Evolutionary conservation across 1,140 invertebrate species (phyloP), one percentile per base, ranked within the genome.

Genomic region (Vanessa atalanta): DNA sequence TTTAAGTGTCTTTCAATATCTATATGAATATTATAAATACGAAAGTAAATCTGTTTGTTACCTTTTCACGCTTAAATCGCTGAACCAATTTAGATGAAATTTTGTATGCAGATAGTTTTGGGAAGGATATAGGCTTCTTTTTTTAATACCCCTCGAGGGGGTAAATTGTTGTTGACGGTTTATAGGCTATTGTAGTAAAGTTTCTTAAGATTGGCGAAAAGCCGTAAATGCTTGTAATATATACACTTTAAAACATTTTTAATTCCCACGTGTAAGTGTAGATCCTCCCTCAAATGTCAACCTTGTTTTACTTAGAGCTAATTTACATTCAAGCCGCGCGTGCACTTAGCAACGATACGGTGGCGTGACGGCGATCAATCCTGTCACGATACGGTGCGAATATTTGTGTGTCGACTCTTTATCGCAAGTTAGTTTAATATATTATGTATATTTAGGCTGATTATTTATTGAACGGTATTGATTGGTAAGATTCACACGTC

Each of bases 261-360:
- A 20, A 55, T 0, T 55, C 51, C 2, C 15, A 51, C 48, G n/a
- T 67, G 15, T 15, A 67, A 55, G 48, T 67, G 50, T 55, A 37
- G 1, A 13, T 51, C 14, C 4, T 57, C 16, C 53, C 50, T 67
- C 65, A 16, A 67, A 43, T 67, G 65, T 67, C 48, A 48, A 66
- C 50, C 50, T 51, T 26, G 48, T 57, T 20, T 57, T n/a, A 55
- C 65, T 11, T 20, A 48, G 11, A 15, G 13, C 51, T 69, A 50
- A 69, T 69, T 69, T 23, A n/a, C 37, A 69, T 69, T 57, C 66
- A 69, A 53, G 66, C 12, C 66, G 16, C 53, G 53, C 13, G 16
- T 53, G 43, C 66, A 69, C 66, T 69, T 69, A 69, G 66, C 66
- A 16, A 57, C 31, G 66, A 69, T 43, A 43, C 48, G 15, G 65